phyloP scores from a whole-genome alignment of 1,140 invertebrate genomes.

The Aphelinus atriplicis region DNA sequence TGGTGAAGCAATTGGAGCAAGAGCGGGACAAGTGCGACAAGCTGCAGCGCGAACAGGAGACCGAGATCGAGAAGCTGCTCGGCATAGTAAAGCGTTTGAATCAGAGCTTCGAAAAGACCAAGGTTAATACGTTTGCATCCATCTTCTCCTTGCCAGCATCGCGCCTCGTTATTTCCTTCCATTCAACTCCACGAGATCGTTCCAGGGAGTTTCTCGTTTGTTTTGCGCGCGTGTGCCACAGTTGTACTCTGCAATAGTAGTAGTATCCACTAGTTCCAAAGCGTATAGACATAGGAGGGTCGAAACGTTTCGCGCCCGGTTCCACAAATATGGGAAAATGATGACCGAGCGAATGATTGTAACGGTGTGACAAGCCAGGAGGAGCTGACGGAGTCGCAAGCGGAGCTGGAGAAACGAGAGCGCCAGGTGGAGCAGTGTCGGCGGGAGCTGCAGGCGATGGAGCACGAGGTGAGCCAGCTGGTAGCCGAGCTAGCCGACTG shows the following conservation, averaged over 20 bases:
- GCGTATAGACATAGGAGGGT: too few relatives aligned
- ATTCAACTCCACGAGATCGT: too few relatives aligned
- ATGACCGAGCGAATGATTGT: too few relatives aligned
- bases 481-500: conserved; percentile 18
- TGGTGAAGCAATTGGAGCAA: conserved; percentile 16
- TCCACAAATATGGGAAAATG: too few relatives aligned
- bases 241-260: too few relatives aligned
- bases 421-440: background rate
- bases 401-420: background rate
- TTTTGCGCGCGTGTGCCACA: too few relatives aligned
- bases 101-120: conserved; percentile 10
- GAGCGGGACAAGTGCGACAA: conserved; percentile 11
- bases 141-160: too few relatives aligned
- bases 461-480: conserved; percentile 18
- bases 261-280: too few relatives aligned
- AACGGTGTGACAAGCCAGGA: background rate
- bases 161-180: too few relatives aligned
- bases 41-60: conserved; percentile 9
- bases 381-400: background rate
- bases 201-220: too few relatives aligned
- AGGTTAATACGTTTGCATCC: background rate
- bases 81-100: conserved; percentile 12
- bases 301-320: too few relatives aligned
- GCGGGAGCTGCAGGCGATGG: conserved; percentile 9
- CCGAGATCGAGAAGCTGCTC: conserved; percentile 24